A percentile compares a stretch with the other conserved stretches of the same genome.
phyloP scores from a whole-genome alignment of 2,113 vertebrate genomes.

The Dasyprocta punctata region DNA sequence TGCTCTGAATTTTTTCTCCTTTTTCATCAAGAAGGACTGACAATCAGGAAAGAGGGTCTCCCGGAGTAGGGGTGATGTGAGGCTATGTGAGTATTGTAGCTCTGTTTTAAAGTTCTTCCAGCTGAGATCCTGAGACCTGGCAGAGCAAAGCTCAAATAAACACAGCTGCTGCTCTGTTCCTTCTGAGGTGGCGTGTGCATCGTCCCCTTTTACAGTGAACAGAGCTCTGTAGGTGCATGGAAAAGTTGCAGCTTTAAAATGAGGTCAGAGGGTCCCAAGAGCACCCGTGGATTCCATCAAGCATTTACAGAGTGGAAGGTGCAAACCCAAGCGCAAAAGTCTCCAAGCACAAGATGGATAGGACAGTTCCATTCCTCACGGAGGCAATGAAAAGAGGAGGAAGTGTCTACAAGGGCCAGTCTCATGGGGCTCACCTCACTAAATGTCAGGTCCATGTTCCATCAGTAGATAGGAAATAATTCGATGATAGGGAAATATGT shows the following conservation, averaged over 20 bases:
- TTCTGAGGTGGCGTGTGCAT: not conserved
- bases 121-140: conserved; percentile 74
- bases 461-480: not conserved
- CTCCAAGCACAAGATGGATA: conserved; percentile 60
- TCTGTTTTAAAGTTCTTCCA: conserved; percentile 77
- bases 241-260: conserved; percentile 77
- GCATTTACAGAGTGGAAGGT: conserved; percentile 54
- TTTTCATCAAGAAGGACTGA: conserved; percentile 25
- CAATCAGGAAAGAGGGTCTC: not conserved
- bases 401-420: not conserved
- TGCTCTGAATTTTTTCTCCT: conserved; percentile 45
- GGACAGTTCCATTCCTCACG: conserved; percentile 4
- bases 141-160: conserved; percentile 85
- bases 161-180: conserved; percentile 82
- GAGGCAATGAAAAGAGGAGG: not conserved
- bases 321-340: conserved; percentile 67
- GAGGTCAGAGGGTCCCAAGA: conserved; percentile 75
- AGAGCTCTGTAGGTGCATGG: conserved; percentile 47
- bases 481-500: not conserved
- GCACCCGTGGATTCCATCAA: conserved; percentile 72
- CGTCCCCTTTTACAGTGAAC: conserved; percentile 47
- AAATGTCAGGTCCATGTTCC: not conserved
- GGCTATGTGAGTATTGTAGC: conserved; percentile 62
- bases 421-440: not conserved
- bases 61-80: conserved; percentile 41